Percentiles rank a stretch among this genome's conserved stretches.
These are phyloP conservation scores for Calameuta idolon DNA, from an alignment of 2,888 invertebrate genomes.

Conservation along the genomic window DNA sequence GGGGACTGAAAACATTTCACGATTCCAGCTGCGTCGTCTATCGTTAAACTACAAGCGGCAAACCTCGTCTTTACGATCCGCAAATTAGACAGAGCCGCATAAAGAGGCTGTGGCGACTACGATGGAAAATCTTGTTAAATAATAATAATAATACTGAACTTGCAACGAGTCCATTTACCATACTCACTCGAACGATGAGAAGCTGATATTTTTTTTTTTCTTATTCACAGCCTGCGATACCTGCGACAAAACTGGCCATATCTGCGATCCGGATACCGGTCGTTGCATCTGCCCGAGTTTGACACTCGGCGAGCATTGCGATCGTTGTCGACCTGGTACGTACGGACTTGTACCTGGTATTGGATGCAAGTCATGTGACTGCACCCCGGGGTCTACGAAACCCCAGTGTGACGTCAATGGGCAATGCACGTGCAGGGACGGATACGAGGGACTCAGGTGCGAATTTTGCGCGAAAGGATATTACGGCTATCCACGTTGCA, in stretches of 20 bases:
- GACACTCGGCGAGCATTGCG: constrained; percentile 86
- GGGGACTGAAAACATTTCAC: neutral
- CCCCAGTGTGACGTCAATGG: constrained; percentile 78
- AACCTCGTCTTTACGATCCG: neutral
- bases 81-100: neutral
- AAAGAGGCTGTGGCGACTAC: neutral
- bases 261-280: constrained; percentile 90
- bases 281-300: constrained; percentile 92
- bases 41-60: neutral
- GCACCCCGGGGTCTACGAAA: constrained; percentile 79
- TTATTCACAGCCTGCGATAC: constrained; percentile 77
- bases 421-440: constrained; percentile 81
- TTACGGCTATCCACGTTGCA: constrained; percentile 90
- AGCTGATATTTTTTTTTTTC: neutral
- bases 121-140: neutral
- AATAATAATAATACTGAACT: neutral
- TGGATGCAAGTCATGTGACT: constrained; percentile 87
- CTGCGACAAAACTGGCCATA: constrained; percentile 84
- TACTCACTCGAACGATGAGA: neutral
- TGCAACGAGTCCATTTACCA: neutral
- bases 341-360: constrained; percentile 81
- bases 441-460: constrained; percentile 83
- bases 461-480: constrained; percentile 86
- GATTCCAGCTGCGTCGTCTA: neutral
- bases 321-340: constrained; percentile 82